phyloP scores from a whole-genome alignment of 2,113 vertebrate species.

The Proterorhinus semilunaris region DNA sequence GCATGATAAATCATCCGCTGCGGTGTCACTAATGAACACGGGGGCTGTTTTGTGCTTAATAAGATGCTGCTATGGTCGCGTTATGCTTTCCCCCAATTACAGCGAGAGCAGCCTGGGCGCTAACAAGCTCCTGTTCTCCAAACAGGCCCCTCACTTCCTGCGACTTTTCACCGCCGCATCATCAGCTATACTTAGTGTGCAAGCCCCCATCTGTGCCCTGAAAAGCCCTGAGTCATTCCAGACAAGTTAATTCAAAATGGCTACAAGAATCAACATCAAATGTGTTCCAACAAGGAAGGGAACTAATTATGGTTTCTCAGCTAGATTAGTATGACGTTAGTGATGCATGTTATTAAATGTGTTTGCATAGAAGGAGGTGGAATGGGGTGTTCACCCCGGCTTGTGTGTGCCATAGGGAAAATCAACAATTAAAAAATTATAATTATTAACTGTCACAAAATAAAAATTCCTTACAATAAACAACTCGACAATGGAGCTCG shows the following conservation, averaged over 20 bases:
- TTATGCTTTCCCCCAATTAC: conserved; percentile 24
- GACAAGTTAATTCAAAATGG: conserved; percentile 30
- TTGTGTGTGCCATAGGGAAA: neutral
- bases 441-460: too few relatives aligned
- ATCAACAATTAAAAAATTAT: neutral
- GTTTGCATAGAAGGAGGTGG: conserved; percentile 14
- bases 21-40: conserved; percentile 20
- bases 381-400: neutral
- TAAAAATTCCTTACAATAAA: too few relatives aligned
- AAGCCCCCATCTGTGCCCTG: conserved; percentile 2
- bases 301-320: conserved; percentile 35
- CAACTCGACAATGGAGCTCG: too few relatives aligned
- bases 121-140: conserved; percentile 33
- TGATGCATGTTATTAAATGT: conserved; percentile 53
- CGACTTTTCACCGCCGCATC: neutral
- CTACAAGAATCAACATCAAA: conserved; percentile 19
- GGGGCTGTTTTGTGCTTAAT: conserved; percentile 18
- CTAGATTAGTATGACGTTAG: conserved; percentile 27
- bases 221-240: conserved; percentile 33
- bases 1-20: conserved; percentile 33
- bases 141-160: conserved; percentile 6
- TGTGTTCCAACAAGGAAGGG: conserved; percentile 36
- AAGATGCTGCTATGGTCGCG: conserved; percentile 20
- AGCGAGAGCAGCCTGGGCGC: conserved; percentile 10
- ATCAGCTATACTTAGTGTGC: conserved; percentile 1